A percentile compares a stretch with the other conserved stretches of the same genome.
Evolutionary conservation across 2,113 vertebrate species (phyloP).

Genomic region (Vidua macroura): DNA sequence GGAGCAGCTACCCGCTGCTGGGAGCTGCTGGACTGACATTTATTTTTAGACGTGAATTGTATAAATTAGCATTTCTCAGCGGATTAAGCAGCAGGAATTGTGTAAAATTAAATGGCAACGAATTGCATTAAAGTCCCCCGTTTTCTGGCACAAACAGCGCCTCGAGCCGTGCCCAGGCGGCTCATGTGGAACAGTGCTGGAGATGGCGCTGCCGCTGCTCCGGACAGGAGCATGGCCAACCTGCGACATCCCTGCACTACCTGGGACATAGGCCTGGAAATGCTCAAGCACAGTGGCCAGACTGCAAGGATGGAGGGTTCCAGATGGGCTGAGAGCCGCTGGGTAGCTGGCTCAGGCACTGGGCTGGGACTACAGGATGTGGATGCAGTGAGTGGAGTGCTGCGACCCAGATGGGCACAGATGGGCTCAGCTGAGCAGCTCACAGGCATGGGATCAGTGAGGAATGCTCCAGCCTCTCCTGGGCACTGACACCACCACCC

Average conservation of each 20-base stretch:
- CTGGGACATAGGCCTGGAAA: background rate
- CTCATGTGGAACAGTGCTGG: background rate
- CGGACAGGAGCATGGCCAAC: background rate
- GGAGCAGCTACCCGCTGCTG: conserved; percentile 45
- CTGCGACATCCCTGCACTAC: rapidly evolving
- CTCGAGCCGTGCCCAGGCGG: background rate
- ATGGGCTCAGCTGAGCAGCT: background rate
- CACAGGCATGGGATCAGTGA: background rate
- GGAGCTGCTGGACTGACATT: conserved; percentile 64
- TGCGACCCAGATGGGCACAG: background rate
- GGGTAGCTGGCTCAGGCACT: background rate
- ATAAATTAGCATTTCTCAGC: conserved; percentile 69
- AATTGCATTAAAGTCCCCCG: conserved; percentile 62
- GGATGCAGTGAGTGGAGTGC: background rate
- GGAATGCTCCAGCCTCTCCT: background rate
- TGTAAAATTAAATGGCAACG: conserved; percentile 69
- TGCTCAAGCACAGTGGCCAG: rapidly evolving
- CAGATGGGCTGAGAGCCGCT: background rate
- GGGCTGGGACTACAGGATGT: background rate
- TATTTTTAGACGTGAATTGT: conserved; percentile 69
- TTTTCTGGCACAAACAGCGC: conserved; percentile 55
- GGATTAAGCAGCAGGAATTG: conserved; percentile 68
- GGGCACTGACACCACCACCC: background rate
- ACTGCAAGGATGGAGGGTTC: background rate
- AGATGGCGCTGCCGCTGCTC: rapidly evolving